Evolutionary conservation across 2,797 vertebrate genomes (phyloP), one percentile per base, ranked within the genome.

Genomic region (Danio kyathit): DNA sequence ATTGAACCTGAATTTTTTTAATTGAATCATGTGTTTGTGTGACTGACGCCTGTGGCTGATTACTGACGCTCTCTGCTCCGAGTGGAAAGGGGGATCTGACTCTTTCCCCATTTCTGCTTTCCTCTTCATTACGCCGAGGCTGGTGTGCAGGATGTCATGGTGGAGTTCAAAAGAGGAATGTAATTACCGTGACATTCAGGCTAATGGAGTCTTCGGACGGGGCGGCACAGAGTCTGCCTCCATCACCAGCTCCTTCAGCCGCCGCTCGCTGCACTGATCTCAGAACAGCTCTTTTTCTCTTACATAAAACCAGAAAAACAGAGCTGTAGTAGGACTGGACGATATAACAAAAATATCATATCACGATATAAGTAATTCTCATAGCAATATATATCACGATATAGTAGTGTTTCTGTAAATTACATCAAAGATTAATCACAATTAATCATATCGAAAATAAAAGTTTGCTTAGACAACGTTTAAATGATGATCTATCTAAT

Each of bases 21-120:
- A 89, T 89, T 89, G 87, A 87, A 85, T 88, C 81, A 85, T 38
- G 72, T 70, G 78, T 84, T 88, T 84, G 80, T 86, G 78, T 67
- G 84, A 75, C 70, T 76, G 82, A 72, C 46, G 82, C 84, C 82
- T 16, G 74, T 76, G 83, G 87, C 84, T 66, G 83, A 67, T 86
- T 75, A 21, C 63, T 84, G 79, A 82, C 82, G 70, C 17, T 60
- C 41, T 77, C 48, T 63, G 40, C n/a, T 14, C n/a, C 2, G 21
- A 64, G 57, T 14, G 49, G 81, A 79, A 82, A 72, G 46, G 54
- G 72, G 52, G 73, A 74, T 65, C 13, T 16, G 16, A 43, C 51
- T 76, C 54, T 38, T 38, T 48, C 12, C 46, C 29, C 8, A 9
- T 49, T 63, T 80, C 60, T 67, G 29, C 21, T 74, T 74, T 72